Percentiles rank a stretch among this genome's conserved stretches.
These are phyloP conservation scores for Latheticus oryzae DNA, from an alignment of 2,888 invertebrate genomes.

Conservation along the genomic window DNA sequence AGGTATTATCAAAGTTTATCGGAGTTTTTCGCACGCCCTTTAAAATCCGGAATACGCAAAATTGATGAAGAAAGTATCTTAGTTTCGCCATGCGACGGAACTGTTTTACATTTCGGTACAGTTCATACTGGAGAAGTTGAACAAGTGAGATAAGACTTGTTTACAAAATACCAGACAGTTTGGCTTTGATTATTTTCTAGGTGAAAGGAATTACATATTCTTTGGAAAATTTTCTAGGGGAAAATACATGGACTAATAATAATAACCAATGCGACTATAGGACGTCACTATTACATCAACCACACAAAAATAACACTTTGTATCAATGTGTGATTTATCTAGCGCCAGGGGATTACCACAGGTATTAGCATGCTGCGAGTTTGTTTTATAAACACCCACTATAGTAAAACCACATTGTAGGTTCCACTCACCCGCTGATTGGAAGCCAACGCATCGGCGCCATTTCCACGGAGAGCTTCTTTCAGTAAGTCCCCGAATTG, in stretches of 20 bases:
- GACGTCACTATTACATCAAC: conserved; percentile 69
- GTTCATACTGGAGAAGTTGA: conserved; percentile 88
- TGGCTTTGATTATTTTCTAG: conserved; percentile 49
- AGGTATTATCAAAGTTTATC: conserved; percentile 82
- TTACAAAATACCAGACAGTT: conserved; percentile 20
- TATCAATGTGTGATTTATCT: conserved; percentile 97
- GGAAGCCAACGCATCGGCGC: conserved; percentile 86
- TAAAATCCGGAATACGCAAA: conserved; percentile 81
- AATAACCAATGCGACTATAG: conserved; percentile 65
- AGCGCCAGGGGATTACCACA: conserved; percentile 98
- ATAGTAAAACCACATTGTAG: conserved; percentile 49
- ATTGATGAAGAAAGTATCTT: conserved; percentile 76
- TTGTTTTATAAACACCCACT: too few relatives aligned
- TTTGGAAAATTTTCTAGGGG: conserved; percentile 89
- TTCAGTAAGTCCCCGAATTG: conserved; percentile 92
- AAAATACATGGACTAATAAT: conserved; percentile 69
- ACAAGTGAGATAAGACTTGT: conserved; percentile 77
- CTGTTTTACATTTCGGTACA: conserved; percentile 87
- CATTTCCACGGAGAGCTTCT: conserved; percentile 94
- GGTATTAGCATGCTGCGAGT: too few relatives aligned
- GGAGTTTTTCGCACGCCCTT: conserved; percentile 84
- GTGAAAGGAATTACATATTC: conserved; percentile 94
- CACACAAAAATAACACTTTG: conserved; percentile 72
- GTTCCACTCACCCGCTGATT: conserved; percentile 75
- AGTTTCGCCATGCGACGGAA: conserved; percentile 96